Conservation (phyloP, 2,113 vertebrate species). For the Oreochromis tanganicae region DNA sequence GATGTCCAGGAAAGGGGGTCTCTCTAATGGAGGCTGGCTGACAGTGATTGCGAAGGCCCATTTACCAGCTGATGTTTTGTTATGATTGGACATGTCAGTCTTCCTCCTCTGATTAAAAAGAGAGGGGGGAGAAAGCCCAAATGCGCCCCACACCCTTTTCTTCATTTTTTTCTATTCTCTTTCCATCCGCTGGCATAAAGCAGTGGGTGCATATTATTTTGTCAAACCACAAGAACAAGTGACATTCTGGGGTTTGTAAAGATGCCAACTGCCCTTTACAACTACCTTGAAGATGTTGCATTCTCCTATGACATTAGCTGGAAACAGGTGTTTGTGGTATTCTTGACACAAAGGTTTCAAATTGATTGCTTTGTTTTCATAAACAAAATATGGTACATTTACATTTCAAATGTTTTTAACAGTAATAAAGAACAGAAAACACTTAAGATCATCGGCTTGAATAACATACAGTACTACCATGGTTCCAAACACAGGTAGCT, state of each 20-base stretch:
- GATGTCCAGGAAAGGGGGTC: constrained; percentile 87
- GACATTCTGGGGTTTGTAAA: constrained; percentile 64
- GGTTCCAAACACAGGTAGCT: not conserved
- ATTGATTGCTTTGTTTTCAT: constrained; percentile 8
- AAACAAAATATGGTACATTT: not conserved
- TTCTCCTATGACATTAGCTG: constrained; percentile 23
- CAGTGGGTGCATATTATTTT: constrained; percentile 97
- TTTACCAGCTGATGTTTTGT: constrained; percentile 95
- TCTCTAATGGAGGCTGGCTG: constrained; percentile 86
- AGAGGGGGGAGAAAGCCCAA: constrained; percentile 69
- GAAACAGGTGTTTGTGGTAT: constrained; percentile 11
- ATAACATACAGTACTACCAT: not conserved
- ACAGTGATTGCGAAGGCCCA: constrained; percentile 90
- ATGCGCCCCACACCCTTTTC: constrained; percentile 86
- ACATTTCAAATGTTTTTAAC: not conserved
- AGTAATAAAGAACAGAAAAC: not conserved
- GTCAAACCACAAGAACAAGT: constrained; percentile 87
- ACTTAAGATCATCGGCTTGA: not conserved
- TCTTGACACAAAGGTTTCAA: not conserved
- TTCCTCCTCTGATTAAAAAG: constrained; percentile 99
- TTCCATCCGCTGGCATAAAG: constrained; percentile 82
- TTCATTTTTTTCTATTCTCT: constrained; percentile 74
- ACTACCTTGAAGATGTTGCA: constrained; percentile 64
- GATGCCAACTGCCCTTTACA: constrained; percentile 54
- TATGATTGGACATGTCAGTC: constrained; percentile 99